phyloP scores from a whole-genome alignment of 2,113 vertebrate species.

The Mus musculus region GRCm39 chr1:41065501-41066000 shows the following conservation, averaged over 20 bases:
- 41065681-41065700: neutral
- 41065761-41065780: neutral
- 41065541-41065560: neutral
- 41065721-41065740: neutral
- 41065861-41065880: too few species aligned
- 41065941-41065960: neutral
- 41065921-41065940: rapidly evolving
- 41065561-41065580: neutral
- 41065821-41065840: neutral
- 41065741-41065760: rapidly evolving
- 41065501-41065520: too few species aligned
- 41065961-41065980: rapidly evolving
- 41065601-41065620: neutral
- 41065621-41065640: too few species aligned
- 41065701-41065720: neutral
- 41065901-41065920: neutral
- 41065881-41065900: neutral
- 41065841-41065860: neutral
- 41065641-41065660: neutral
- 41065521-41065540: neutral
- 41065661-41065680: neutral
- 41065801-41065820: neutral
- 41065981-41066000: neutral
- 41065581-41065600: neutral
- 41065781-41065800: neutral